Base-by-base conservation (phyloP, 2,113 vertebrate species). In the Nicator chloris region DNA sequence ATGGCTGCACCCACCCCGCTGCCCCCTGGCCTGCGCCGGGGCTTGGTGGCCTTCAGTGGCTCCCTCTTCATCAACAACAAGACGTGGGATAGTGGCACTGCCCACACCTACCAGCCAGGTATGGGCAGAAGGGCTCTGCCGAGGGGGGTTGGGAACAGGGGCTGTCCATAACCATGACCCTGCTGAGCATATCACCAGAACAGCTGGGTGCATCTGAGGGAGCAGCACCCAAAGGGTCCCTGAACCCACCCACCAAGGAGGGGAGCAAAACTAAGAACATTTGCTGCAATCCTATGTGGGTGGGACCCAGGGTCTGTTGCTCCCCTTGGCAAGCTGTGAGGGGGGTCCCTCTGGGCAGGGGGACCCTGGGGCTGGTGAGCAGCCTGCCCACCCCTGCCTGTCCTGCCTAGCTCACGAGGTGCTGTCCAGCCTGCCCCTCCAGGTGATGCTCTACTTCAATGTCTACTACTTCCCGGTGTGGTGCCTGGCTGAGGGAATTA, bases 361-460 rank as follows among this genome's bases (percentile, higher is more conserved):
- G 15, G 18, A 6, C 11, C 31, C 57, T 0, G 0, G 47, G 7
- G n/a, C 28, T 37, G 31, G 39, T 26, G 44, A 10, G 63, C 44
- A 77, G 33, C 59, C 44, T 70, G 60, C 49, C 35, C 35, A 84
- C 33, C 28, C 21, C 42, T 65, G 65, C 39, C 22, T 27, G 13
- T 59, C 66, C 61, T 77, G 72, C 57, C 17, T 28, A 98, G 98
- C 88, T 53, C 97, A 96, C 0, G 95, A 98, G 86, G 81, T 98
- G 78, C 96, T 98, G 53, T 97, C 98, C 81, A 97, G 98, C 87
- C 98, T 99, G n/a, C 98, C 98, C 7, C 98, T 99, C 30, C 98
- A 99, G 97, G 98, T 99, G 98, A 94, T 98, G 66, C 97, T 99
- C 21, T 99, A 98, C 95, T 99, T 99, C 97, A 98, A 98, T 10